These are phyloP conservation scores for Artibeus jamaicensis DNA, from an alignment of 2,797 vertebrate genomes.

Conservation along the genomic window DNA sequence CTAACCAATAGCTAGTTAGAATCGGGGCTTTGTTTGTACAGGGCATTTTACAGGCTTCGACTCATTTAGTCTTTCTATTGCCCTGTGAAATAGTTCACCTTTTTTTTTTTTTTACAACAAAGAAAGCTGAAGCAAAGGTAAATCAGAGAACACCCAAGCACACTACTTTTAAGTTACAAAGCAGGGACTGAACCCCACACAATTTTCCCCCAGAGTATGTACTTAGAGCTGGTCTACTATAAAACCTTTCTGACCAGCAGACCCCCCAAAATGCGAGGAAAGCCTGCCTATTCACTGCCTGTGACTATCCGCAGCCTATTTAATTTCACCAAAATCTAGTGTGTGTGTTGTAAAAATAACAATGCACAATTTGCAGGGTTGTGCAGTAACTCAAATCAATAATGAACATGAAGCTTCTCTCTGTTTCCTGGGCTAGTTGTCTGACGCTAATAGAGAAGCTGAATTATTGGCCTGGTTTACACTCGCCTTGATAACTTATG, in stretches of 20 bases:
- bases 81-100: neutral
- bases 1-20: neutral
- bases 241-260: neutral
- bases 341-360: conserved; percentile 4
- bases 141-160: neutral
- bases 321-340: neutral
- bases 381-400: neutral
- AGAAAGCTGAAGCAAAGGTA: neutral
- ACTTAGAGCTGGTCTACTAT: neutral
- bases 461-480: neutral
- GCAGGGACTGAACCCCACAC: neutral
- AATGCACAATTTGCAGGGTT: neutral
- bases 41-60: neutral
- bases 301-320: neutral
- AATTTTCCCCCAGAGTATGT: neutral
- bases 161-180: neutral
- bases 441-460: conserved; percentile 8
- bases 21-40: neutral
- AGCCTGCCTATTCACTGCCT: neutral
- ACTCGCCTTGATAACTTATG: neutral
- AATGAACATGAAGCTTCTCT: neutral
- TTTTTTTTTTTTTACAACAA: neutral
- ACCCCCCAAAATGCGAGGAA: neutral
- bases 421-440: neutral
- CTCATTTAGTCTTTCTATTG: neutral